A percentile compares a stretch with the other conserved stretches of the same genome.
These are phyloP conservation scores for Fregata magnificens DNA, from an alignment of 2,113 vertebrate species.

Conservation along the genomic window DNA sequence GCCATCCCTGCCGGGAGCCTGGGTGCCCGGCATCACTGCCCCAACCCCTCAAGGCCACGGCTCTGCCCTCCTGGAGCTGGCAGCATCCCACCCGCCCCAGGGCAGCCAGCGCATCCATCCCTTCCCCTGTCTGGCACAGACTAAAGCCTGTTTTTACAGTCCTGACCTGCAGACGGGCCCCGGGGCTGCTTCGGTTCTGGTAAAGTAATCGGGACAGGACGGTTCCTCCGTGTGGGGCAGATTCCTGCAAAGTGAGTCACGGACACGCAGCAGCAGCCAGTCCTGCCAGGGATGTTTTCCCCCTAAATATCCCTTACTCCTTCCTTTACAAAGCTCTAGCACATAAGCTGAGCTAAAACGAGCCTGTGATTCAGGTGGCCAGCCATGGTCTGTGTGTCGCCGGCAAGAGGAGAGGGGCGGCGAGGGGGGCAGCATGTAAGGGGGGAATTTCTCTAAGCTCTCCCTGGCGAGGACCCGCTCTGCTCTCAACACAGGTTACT, in stretches of 20 bases:
- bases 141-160: background rate
- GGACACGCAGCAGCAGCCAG: background rate
- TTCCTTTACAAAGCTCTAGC: background rate
- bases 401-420: background rate
- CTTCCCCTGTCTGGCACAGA: background rate
- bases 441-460: background rate
- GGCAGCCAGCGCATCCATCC: background rate
- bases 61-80: background rate
- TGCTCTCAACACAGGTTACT: rapidly evolving
- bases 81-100: background rate
- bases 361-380: background rate
- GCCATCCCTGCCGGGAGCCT: background rate
- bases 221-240: background rate
- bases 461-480: background rate
- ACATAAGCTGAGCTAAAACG: background rate
- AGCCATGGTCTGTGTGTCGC: rapidly evolving
- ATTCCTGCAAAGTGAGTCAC: background rate
- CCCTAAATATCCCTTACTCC: background rate
- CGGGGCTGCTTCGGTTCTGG: background rate
- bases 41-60: background rate
- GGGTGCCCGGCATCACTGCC: rapidly evolving
- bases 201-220: background rate
- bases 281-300: background rate
- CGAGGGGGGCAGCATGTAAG: rapidly evolving
- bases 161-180: background rate